Base-by-base conservation (phyloP, 2,797 vertebrate species). In the Chromis chromis region DNA sequence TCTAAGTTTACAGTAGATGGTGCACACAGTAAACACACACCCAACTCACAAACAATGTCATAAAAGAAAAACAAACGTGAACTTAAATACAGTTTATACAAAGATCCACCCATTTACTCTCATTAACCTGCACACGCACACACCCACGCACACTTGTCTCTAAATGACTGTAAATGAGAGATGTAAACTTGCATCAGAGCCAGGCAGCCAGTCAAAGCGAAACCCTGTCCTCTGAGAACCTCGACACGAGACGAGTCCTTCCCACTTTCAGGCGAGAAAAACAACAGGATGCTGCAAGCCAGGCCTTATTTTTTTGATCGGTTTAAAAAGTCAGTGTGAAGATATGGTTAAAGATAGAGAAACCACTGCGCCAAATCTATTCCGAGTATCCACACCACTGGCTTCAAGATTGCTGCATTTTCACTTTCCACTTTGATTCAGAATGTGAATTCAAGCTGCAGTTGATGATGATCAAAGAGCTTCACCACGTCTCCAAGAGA, bases 261-360 rank as follows among this genome's bases (percentile, higher is more conserved):
- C 88, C 86, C 66, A 82, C 83, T 85, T 88, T 88, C 61, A 65
- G 67, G 63, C 69, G 78, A 88, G 82, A 88, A 87, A 84, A 89
- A 90, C 71, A 88, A 90, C 88, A 92, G 89, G 89, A 90, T 88
- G 90, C 79, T 53, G 28, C 50, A 49, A 70, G 60, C 31, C 33
- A 71, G 58, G 40, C 36, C 61, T 68, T 53, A 12, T 76, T 76
- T 76, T n/a, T 52, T 36, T 77, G 59, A 54, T 63, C 1, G 17
- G 40, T 70, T 58, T 3, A 28, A 59, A 50, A 56, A 36, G 22
- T 56, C 27, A 24, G 22, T 39, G 54, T 60, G 19, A 73, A 76
- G 33, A 71, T 21, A 36, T n/a, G 68, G 57, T 48, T 69, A 67
- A 31, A 75, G 53, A 10, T 63, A 70, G 0, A 69, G 8, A 19